A percentile compares a stretch with the other conserved stretches of the same genome.
Conservation (phyloP, 2,888 invertebrate species). For the Tetanocera ferruginea region DNA sequence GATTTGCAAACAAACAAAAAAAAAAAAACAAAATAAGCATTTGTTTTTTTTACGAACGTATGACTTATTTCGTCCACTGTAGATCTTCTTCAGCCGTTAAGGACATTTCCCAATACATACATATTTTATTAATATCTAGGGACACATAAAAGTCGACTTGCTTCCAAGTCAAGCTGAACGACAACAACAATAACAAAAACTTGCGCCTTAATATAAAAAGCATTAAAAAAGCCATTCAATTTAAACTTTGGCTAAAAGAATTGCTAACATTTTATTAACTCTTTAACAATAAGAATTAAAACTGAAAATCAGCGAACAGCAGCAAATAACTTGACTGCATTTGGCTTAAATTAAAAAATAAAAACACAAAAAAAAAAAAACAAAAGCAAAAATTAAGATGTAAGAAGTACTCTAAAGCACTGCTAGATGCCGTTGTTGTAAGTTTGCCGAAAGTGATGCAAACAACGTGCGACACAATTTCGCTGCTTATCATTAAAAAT, state of each 20-base stretch:
- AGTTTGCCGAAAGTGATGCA: background rate
- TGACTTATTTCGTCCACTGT: background rate
- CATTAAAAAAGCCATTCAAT: background rate
- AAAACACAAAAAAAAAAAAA: background rate
- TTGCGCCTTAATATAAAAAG: background rate
- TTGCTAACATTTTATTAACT: no score
- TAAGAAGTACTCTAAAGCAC: background rate
- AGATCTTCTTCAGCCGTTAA: background rate
- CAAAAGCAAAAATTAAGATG: background rate
- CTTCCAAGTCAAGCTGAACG: background rate
- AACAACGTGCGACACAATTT: conserved; percentile 4
- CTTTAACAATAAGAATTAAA: background rate
- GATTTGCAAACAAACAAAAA: background rate
- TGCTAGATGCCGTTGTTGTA: background rate
- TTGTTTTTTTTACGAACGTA: background rate
- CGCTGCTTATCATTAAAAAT: conserved; percentile 27
- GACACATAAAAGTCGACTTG: conserved; percentile 41
- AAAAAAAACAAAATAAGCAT: background rate
- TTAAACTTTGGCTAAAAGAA: no score
- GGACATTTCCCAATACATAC: conserved; percentile 25
- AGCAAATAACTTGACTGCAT: background rate
- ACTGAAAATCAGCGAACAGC: background rate
- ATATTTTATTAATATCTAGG: conserved; percentile 46
- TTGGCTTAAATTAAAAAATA: background rate
- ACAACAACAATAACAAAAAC: conserved; percentile 6